Base-by-base conservation (phyloP, 1,140 invertebrate species). In the Drosophila murphyi region DNA sequence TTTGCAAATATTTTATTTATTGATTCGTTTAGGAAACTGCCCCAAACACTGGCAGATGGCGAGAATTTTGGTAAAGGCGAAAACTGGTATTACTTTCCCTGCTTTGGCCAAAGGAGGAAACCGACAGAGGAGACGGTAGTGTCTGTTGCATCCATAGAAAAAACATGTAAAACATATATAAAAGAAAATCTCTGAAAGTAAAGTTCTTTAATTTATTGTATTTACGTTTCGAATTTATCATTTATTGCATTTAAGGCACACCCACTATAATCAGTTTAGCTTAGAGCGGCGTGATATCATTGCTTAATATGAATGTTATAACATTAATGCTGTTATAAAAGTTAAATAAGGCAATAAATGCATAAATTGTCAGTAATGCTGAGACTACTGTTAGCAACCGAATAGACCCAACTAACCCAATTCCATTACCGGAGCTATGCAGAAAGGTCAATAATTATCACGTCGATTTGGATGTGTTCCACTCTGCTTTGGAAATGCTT, bases 51-150 rank as follows among this genome's bases (percentile, higher is more conserved):
- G 32, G 78, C 93, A 51, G 94, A 95, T 69, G 94, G 94, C 0
- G 95, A 95, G 83, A 50, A 68, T 0, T 95, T 95, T 80, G 94
- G 94, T 10, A 92, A 92, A 54, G 92, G 93, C 54, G 94, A 94
- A 72, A 82, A 70, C 31, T 91, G 87, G 89, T 91, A 80, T 62
- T 88, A 65, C 47, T 91, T 91, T 45, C 81, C 88, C 12, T 91
- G 88, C 39, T 81, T 72, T 10, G 52, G 64, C 0, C 57, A 45
- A 3, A 67, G 34, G 29, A 37, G 39, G 6, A 48, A 73, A 10
- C 20, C n/a, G 7, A 20, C 31, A 5, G 52, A 76, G 28, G 45
- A 76, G 28, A 52, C 50, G n/a, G 37, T 43, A n/a, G n/a, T 39
- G 45, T 12, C 63, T 54, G 56, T 69, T 43, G 51, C 43, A 5